These are phyloP conservation scores for Dendronephthya gigantea DNA, from an alignment of 64 coral and sea anemone species.

Conservation along the genomic window DNA sequence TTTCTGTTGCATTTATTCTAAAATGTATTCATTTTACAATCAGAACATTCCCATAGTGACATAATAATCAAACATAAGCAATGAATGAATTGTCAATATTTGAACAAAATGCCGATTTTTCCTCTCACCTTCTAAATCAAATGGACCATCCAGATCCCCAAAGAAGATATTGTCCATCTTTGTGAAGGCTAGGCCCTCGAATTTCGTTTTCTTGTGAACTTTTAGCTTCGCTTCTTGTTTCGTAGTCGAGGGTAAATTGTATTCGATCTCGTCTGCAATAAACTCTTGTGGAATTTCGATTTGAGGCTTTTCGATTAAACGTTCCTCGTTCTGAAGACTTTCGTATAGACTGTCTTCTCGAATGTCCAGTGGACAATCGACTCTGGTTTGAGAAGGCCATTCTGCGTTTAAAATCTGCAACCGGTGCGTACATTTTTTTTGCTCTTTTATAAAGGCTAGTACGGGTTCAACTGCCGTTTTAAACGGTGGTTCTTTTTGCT, in stretches of 20 bases:
- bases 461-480: background rate
- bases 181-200: background rate
- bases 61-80: background rate
- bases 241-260: background rate
- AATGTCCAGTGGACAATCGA: background rate
- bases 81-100: background rate
- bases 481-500: background rate
- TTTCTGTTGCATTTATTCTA: background rate
- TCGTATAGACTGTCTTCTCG: background rate
- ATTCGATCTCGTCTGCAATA: background rate
- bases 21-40: background rate
- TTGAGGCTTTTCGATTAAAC: background rate
- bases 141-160: background rate
- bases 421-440: background rate
- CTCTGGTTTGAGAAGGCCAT: background rate
- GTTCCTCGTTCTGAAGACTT: background rate
- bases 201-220: background rate
- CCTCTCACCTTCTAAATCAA: background rate
- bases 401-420: background rate
- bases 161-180: background rate
- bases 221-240: background rate
- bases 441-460: background rate
- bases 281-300: background rate
- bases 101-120: background rate
- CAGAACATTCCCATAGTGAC: background rate